A percentile compares a stretch with the other conserved stretches of the same genome.
Conservation (phyloP, 2,113 vertebrate genomes). For the Crotophaga sulcirostris region DNA sequence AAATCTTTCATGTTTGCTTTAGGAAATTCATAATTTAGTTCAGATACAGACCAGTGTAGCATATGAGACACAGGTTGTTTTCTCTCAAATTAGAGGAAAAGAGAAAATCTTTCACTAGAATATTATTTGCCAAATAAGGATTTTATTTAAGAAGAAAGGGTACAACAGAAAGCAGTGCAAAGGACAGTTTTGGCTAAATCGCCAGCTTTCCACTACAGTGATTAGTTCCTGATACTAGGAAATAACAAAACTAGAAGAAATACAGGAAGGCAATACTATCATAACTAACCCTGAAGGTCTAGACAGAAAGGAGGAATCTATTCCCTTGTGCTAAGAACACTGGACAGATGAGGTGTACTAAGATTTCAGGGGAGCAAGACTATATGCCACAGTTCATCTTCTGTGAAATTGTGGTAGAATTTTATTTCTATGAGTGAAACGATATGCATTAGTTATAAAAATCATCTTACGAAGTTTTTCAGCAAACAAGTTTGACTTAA, state of each 20-base stretch:
- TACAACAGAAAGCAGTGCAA: neutral
- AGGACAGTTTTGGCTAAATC: neutral
- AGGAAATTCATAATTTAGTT: neutral
- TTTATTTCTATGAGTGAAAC: neutral
- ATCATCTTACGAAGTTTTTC: neutral
- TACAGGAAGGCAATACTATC: neutral
- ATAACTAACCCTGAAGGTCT: neutral
- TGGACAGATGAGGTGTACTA: neutral
- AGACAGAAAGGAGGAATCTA: neutral
- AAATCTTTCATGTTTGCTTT: neutral
- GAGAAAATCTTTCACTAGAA: neutral
- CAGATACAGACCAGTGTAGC: neutral
- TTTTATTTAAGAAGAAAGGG: neutral
- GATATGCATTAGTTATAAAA: neutral
- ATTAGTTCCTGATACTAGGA: neutral
- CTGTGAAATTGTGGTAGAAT: neutral
- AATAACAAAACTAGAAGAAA: neutral
- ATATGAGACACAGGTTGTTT: neutral
- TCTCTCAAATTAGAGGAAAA: neutral
- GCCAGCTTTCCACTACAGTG: neutral
- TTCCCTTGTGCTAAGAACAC: neutral
- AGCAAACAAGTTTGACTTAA: neutral
- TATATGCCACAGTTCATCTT: neutral
- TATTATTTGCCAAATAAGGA: neutral
- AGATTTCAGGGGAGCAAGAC: neutral